Percentiles rank a stretch among this genome's conserved stretches.
Evolutionary conservation across 2,113 vertebrate species (phyloP).

Genomic region (Hydrolagus affinis): DNA sequence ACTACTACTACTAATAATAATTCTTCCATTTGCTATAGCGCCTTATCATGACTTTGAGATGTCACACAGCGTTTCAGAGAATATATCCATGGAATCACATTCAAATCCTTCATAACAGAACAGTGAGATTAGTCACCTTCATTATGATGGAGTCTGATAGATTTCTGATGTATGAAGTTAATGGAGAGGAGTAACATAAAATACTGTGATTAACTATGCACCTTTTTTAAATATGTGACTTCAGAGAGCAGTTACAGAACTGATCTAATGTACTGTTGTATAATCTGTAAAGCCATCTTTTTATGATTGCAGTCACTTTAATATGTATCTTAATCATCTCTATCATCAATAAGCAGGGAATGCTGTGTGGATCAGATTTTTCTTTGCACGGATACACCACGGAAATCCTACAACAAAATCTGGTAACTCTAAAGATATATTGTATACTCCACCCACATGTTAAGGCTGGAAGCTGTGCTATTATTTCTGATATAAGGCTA

Average conservation of each 20-base stretch:
- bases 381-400: not conserved
- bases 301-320: not conserved
- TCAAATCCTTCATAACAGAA: not conserved
- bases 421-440: too few species aligned
- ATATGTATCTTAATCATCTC: not conserved
- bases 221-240: not conserved
- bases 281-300: not conserved
- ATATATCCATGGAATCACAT: not conserved
- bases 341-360: not conserved
- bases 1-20: too few species aligned
- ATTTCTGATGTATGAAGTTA: not conserved
- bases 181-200: not conserved
- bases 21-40: too few species aligned
- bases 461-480: not conserved
- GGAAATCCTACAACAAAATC: not conserved
- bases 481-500: not conserved
- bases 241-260: not conserved
- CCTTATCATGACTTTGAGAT: too few species aligned
- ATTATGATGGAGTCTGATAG: not conserved
- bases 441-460: not conserved
- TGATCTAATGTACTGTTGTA: not conserved
- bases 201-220: slow-evolving; percentile 1
- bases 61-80: too few species aligned
- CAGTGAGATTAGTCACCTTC: not conserved
- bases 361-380: not conserved